Evolutionary conservation across 1,140 invertebrate genomes (phyloP), one percentile per base, ranked within the genome.

Genomic region (Drosophila kanapiae): DNA sequence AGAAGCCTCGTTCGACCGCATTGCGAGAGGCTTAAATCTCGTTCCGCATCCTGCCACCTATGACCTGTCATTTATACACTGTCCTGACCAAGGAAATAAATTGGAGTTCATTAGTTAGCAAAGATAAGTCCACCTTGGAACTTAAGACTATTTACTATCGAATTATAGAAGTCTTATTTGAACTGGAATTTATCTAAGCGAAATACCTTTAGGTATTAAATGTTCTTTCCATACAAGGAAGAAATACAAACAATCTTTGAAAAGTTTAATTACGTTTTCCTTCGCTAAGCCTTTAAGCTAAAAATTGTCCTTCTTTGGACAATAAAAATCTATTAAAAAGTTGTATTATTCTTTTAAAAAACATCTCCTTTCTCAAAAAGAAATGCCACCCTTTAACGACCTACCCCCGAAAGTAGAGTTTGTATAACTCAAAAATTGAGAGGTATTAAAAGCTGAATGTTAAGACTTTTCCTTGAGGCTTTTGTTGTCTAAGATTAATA

Each of bases 31-130:
- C 62, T 70, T 54, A 67, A 70, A 61, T 67, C 62, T 67, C 67
- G 33, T 45, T 70, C 45, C 31, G 61, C 42, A 54, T 54, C 48
- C 67, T 45, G 62, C 38, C 67, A 69, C 62, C 67, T 67, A 68
- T 67, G 67, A 29, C 63, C 67, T 68, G 67, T 37, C 67, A 68
- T 70, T 68, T 70, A 68, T 70, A 70, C 67, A 37, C 67, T 70
- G 40, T 45, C 33, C 38, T 45, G 67, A 10, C 10, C n/a, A 40
- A 14, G 37, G 9, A 42, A 65, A 53, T 67, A 23, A 35, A 40
- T 38, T 11, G 67, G 48, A 70, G 48, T 70, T 67, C n/a, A 13
- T 54, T 33, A 27, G 48, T 45, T 40, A 54, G 6, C n/a, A 23
- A 37, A 16, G 62, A 23, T 16, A 29, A 10, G 16, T 16, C 11